Base-by-base conservation (phyloP, 2,888 invertebrate genomes). In the Tetrapedia diversipes region DNA sequence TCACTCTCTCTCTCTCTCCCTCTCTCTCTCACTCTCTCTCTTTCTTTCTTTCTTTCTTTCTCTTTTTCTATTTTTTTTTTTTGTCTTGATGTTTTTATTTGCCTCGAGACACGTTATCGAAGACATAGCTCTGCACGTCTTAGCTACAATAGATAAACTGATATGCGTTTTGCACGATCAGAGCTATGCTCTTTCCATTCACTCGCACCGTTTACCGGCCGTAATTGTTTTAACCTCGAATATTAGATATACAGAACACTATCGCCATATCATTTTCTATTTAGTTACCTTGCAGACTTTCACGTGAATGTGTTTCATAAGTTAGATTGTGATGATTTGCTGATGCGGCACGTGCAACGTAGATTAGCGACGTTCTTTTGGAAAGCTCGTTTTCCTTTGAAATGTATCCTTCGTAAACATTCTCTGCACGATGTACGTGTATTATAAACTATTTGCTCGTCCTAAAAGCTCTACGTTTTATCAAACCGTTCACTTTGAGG, bases 71-170 rank as follows among this genome's bases (percentile, higher is more conserved):
- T n/a, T n/a, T n/a, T n/a, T n/a, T n/a, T n/a, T n/a, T n/a, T n/a
- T n/a, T n/a, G 16, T 41, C 10, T 54, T 11, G 4, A 4, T 24
- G 1, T 16, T 51, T 60, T 60, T n/a, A 37, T 51, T 60, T 51
- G 47, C 37, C n/a, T 56, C 7, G 37, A 32, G 7, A 45, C 63
- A 63, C 68, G 27, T 43, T 29, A 19, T 29, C 45, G 49, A 14
- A 29, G 8, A 29, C 27, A 41, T 69, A 69, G 54, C 10, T 16
- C 29, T 63, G 74, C 73, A 74, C 39, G 22, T 45, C 32, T 24
- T 72, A 72, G 63, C n/a, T n/a, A n/a, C n/a, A n/a, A n/a, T n/a
- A n/a, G n/a, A 43, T 43, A 34, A 8, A 37, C 7, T 45, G 6
- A 11, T 24, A 39, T 2, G 29, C 43, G n/a, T 66, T 56, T 66